A percentile compares a stretch with the other conserved stretches of the same genome.
These are phyloP conservation scores for Orchestia grillus DNA, from an alignment of 1,140 invertebrate genomes.

Conservation along the genomic window DNA sequence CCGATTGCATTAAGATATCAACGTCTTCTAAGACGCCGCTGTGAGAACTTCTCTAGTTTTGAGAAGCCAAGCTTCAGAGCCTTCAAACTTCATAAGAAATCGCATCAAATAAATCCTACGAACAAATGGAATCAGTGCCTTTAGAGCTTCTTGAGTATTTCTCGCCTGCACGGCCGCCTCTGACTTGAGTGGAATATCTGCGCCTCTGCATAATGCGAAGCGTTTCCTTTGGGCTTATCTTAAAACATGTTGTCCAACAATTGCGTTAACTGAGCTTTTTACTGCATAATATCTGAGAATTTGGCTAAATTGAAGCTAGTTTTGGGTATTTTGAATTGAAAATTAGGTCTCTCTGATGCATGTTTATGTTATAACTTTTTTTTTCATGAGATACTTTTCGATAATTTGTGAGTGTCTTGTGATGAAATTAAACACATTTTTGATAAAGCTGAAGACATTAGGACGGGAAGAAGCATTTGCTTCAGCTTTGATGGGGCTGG, in stretches of 20 bases:
- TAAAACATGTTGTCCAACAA: not conserved
- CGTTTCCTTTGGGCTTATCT: not conserved
- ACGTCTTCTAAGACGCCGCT: not conserved
- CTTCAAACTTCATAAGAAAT: conserved; percentile 26
- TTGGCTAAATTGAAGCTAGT: not conserved
- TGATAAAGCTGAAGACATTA: no score
- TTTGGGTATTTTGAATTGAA: no score
- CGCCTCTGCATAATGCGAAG: not conserved
- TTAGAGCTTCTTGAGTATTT: not conserved
- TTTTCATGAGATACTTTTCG: no score
- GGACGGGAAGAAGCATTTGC: no score
- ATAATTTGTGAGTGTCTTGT: no score
- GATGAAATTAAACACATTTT: no score
- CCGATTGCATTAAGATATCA: conserved; percentile 43
- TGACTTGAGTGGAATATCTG: not conserved
- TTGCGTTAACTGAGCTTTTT: not conserved
- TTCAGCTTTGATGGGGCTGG: no score
- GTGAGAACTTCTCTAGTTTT: not conserved
- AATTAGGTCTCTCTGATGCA: no score
- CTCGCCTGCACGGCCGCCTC: not conserved
- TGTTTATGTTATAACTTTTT: no score
- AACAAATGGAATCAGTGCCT: conserved; percentile 3
- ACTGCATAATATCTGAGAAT: not conserved
- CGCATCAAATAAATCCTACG: not conserved
- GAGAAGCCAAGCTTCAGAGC: conserved; percentile 6